Base-by-base conservation (phyloP, 92 coral and sea anemone species). In the Porites lobata region DNA sequence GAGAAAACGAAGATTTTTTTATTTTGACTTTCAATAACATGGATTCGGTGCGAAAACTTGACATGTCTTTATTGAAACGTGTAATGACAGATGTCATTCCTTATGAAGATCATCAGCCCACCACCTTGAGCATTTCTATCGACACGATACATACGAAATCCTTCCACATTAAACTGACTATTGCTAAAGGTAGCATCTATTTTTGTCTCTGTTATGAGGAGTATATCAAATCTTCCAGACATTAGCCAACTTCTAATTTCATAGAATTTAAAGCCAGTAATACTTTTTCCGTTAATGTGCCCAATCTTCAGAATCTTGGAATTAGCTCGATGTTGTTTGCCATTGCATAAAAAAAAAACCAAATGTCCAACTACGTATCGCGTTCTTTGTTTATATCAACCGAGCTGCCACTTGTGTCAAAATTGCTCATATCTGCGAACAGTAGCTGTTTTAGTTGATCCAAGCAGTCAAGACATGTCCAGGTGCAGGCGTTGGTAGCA, bases 51-150 rank as follows among this genome's bases (percentile, higher is more conserved):
- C 81, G 50, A 87, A 87, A 79, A 24, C 53, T 80, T 80, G 79
- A 32, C 43, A 12, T 47, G 75, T 22, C 53, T 50, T 50, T 72
- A 7, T 79, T 69, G 56, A 86, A 86, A 67, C 73, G 65, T 79
- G 70, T 87, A 1, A 79, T 43, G 5, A 53, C 79, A 83, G 58
- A 77, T 77, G 76, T 89, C 89, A 89, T 66, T 84, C 65, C 89
- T 19, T 47, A 75, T 69, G 29, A 69, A 87, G 19, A 77, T 77
- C 92, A 89, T 51, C 38, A 89, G 54, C 24, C 86, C 89, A 38
- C 77, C 89, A 18, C 92, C 92, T 78, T 76, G 80, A 53, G 83
- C 65, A 19, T 88, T 19, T 88, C 83, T 88, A 71, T 88, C 88
- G 54, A 76, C 62, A 11, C 85, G 64, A 20, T 38, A 24, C 77